A percentile compares a stretch with the other conserved stretches of the same genome.
These are phyloP conservation scores for Nomada lathburiana DNA, from an alignment of 2,888 invertebrate species.

Conservation along the genomic window DNA sequence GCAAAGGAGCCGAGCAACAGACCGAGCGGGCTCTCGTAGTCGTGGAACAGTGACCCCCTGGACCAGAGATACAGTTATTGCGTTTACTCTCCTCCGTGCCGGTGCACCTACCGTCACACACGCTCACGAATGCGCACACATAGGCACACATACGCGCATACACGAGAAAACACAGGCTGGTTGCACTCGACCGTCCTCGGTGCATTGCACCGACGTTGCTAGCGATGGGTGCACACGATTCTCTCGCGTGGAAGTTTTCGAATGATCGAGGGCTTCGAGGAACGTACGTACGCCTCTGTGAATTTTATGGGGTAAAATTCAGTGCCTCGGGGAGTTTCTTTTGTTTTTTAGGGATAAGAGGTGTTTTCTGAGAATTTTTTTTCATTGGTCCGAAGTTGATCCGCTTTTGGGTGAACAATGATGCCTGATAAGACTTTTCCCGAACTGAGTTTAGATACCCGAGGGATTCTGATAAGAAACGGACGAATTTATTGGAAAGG, in stretches of 20 bases:
- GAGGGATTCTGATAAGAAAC: too few relatives aligned
- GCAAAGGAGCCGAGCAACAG: conserved; percentile 53
- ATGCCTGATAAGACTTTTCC: too few relatives aligned
- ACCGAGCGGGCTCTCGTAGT: conserved; percentile 59
- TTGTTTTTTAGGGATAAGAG: too few relatives aligned
- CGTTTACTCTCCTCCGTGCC: conserved; percentile 70
- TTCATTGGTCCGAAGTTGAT: too few relatives aligned
- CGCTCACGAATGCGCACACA: conserved; percentile 12
- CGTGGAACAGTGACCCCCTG: conserved; percentile 75
- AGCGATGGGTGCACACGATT: conserved; percentile 48
- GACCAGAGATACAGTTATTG: conserved; percentile 76
- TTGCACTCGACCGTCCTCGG: conserved; percentile 60
- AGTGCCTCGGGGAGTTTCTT: too few relatives aligned
- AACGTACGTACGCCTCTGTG: background rate
- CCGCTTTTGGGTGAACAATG: too few relatives aligned
- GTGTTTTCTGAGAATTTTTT: too few relatives aligned
- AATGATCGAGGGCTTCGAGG: background rate
- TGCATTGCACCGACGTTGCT: conserved; percentile 62
- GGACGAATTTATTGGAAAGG: too few relatives aligned
- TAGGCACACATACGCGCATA: background rate
- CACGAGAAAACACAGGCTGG: conserved; percentile 30
- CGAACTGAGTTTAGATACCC: too few relatives aligned
- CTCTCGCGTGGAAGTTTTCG: conserved; percentile 13
- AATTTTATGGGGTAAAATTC: background rate
- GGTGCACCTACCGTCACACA: conserved; percentile 59